Percentiles rank a stretch among this genome's conserved stretches.
Conservation (phyloP, 1,140 invertebrate genomes). For the Acromyrmex heyeri region DNA sequence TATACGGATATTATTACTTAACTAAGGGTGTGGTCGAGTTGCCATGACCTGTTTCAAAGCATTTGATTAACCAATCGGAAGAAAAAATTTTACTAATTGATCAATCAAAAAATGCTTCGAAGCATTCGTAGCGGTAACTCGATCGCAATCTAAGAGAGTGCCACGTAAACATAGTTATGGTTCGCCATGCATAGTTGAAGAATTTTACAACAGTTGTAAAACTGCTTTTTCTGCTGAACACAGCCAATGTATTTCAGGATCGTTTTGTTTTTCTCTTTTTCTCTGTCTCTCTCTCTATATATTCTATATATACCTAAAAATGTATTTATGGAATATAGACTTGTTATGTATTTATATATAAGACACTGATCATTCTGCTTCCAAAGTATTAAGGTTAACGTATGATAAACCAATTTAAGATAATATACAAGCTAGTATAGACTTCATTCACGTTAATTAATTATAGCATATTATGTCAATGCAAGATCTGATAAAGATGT, state of each 20-base stretch:
- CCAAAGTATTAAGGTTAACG: conserved; percentile 6
- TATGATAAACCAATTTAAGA: background rate
- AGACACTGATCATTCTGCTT: background rate
- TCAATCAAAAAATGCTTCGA: too few relatives aligned
- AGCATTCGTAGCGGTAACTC: too few relatives aligned
- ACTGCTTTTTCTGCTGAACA: too few relatives aligned
- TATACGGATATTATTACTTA: too few relatives aligned
- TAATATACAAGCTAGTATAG: background rate
- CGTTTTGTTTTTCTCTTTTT: background rate
- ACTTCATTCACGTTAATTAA: background rate
- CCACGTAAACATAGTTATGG: too few relatives aligned
- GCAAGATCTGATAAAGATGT: conserved; percentile 4
- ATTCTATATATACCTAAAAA: background rate
- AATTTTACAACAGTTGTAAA: too few relatives aligned
- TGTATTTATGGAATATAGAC: conserved; percentile 21
- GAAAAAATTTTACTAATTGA: too few relatives aligned
- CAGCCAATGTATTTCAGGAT: background rate
- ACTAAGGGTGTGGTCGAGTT: too few relatives aligned
- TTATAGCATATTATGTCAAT: conserved; percentile 2
- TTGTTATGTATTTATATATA: background rate
- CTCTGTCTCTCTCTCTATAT: background rate
- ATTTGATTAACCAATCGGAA: too few relatives aligned
- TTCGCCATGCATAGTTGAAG: too few relatives aligned
- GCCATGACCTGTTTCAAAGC: too few relatives aligned
- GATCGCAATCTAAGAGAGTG: too few relatives aligned